These are phyloP conservation scores for Ptilodon capucinus DNA, from an alignment of 2,888 invertebrate genomes.

Conservation along the genomic window DNA sequence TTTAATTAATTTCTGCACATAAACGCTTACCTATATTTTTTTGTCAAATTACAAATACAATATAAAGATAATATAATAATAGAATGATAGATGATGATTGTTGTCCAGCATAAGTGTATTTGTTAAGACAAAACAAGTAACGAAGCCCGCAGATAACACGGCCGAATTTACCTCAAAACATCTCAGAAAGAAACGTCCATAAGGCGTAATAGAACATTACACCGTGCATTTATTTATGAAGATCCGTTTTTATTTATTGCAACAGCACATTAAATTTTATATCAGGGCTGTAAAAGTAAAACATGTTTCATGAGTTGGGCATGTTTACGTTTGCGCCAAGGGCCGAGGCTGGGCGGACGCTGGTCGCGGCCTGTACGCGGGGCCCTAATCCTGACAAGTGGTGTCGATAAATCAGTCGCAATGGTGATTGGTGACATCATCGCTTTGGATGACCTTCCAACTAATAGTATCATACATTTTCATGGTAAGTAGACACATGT, in stretches of 20 bases:
- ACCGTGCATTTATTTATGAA: slow-evolving; percentile 15
- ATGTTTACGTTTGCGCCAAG: slow-evolving; percentile 36
- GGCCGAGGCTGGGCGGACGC: slow-evolving; percentile 11
- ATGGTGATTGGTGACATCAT: slow-evolving; percentile 74
- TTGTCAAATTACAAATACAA: too few species aligned
- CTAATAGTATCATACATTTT: slow-evolving; percentile 67
- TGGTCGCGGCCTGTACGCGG: slow-evolving; percentile 8
- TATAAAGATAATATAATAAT: too few species aligned
- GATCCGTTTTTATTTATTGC: slow-evolving; percentile 25
- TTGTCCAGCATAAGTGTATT: too few species aligned
- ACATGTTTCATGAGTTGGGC: slow-evolving; percentile 30
- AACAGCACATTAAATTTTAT: slow-evolving; percentile 35
- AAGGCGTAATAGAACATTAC: slow-evolving; percentile 2
- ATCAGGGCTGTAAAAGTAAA: slow-evolving; percentile 36
- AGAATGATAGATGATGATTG: too few species aligned
- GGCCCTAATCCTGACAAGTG: slow-evolving; percentile 65
- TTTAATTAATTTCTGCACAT: too few species aligned
- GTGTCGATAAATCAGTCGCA: slow-evolving; percentile 66
- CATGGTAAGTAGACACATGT: slow-evolving; percentile 54
- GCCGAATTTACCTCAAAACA: neutral
- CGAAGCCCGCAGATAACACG: neutral
- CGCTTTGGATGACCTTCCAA: slow-evolving; percentile 64
- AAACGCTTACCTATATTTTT: too few species aligned
- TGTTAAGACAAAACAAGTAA: too few species aligned
- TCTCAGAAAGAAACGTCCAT: neutral